Percentiles rank a stretch among this genome's conserved stretches.
Conservation (phyloP, 2,113 vertebrate genomes). For the Zapornia atra region DNA sequence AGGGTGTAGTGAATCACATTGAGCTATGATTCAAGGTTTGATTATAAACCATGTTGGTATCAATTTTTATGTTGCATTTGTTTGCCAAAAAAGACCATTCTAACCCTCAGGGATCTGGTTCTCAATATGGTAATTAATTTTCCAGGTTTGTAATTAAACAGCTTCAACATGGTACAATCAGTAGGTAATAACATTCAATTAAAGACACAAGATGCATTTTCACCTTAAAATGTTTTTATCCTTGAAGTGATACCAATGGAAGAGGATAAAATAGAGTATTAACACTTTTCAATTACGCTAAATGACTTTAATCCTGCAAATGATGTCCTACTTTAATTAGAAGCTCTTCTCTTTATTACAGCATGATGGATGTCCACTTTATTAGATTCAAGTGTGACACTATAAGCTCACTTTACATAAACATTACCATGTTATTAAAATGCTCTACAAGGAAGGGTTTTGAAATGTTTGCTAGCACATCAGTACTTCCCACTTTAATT, state of each 20-base stretch:
- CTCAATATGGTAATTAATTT: slow-evolving; percentile 79
- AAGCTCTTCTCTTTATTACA: slow-evolving; percentile 81
- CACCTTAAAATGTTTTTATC: slow-evolving; percentile 82
- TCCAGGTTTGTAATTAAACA: slow-evolving; percentile 82
- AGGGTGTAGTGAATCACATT: slow-evolving; percentile 66
- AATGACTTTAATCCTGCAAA: slow-evolving; percentile 91
- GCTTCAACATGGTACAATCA: slow-evolving; percentile 76
- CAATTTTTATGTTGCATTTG: slow-evolving; percentile 78
- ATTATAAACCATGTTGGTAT: slow-evolving; percentile 71
- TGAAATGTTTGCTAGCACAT: slow-evolving; percentile 66
- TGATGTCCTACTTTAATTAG: slow-evolving; percentile 88
- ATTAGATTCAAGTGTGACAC: slow-evolving; percentile 86
- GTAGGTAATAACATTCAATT: slow-evolving; percentile 83
- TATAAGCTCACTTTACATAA: slow-evolving; percentile 85
- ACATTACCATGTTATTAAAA: slow-evolving; percentile 81
- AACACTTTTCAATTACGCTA: slow-evolving; percentile 89
- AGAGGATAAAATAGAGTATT: slow-evolving; percentile 87
- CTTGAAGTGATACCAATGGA: slow-evolving; percentile 81
- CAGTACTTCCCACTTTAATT: slow-evolving; percentile 55
- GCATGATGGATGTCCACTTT: slow-evolving; percentile 87
- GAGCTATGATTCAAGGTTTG: slow-evolving; percentile 56
- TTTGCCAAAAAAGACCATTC: slow-evolving; percentile 74
- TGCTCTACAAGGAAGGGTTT: slow-evolving; percentile 60
- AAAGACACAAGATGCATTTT: slow-evolving; percentile 80
- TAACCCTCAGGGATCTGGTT: slow-evolving; percentile 70